A percentile compares a stretch with the other conserved stretches of the same genome.
Conservation (phyloP, 2,888 invertebrate genomes). For the Timema podura region DNA sequence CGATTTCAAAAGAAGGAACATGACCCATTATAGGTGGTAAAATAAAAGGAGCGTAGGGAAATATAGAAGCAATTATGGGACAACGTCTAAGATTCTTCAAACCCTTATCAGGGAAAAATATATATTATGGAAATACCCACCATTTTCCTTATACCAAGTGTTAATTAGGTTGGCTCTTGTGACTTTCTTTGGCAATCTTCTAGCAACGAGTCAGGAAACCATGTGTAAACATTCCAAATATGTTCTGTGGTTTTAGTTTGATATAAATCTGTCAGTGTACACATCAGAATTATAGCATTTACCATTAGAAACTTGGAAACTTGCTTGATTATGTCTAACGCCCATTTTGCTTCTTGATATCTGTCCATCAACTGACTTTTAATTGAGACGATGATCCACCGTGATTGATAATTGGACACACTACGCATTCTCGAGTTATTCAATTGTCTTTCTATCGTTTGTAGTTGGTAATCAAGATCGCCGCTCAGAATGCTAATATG, state of each 20-base stretch:
- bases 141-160: neutral
- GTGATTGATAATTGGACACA: too few species aligned
- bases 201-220: neutral
- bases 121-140: neutral
- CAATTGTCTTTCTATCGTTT: too few species aligned
- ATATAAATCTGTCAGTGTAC: neutral
- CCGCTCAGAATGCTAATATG: too few species aligned
- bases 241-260: too few species aligned
- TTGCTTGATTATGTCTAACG: too few species aligned
- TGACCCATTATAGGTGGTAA: neutral
- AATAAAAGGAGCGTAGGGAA: neutral
- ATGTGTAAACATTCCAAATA: constrained; percentile 1
- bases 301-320: neutral
- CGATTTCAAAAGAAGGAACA: too few species aligned
- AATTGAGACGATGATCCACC: too few species aligned
- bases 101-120: neutral
- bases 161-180: neutral
- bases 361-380: too few species aligned
- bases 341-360: too few species aligned
- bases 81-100: neutral
- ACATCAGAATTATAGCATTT: constrained; percentile 1
- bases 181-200: neutral
- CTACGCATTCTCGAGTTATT: too few species aligned
- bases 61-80: neutral
- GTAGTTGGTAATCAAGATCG: too few species aligned